Percentiles rank a stretch among this genome's conserved stretches.
These are phyloP conservation scores for Drosophila percnosoma DNA, from an alignment of 2,888 invertebrate genomes.

Conservation along the genomic window DNA sequence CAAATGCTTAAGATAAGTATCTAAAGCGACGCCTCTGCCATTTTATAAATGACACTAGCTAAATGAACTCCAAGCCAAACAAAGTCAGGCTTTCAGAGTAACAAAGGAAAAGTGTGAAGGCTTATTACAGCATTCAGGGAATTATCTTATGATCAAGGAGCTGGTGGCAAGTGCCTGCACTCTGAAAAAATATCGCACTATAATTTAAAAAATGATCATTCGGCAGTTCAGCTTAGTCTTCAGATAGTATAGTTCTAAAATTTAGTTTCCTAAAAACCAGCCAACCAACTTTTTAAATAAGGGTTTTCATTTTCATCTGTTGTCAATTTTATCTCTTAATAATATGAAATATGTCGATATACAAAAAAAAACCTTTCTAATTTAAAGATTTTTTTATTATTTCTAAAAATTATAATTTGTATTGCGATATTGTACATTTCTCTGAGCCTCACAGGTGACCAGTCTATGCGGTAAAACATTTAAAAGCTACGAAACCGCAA, in stretches of 20 bases:
- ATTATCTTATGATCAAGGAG: not conserved
- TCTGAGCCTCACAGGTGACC: too few relatives aligned
- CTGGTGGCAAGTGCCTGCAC: not conserved
- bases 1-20: conserved; percentile 35
- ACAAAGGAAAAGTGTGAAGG: not conserved
- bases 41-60: conserved; percentile 24
- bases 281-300: not conserved
- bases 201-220: not conserved
- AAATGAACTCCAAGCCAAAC: not conserved
- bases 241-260: not conserved
- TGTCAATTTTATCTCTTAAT: not conserved
- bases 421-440: not conserved
- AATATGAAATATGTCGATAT: not conserved
- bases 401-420: not conserved
- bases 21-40: conserved; percentile 6
- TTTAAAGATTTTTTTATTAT: not conserved
- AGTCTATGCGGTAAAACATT: not conserved
- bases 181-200: not conserved
- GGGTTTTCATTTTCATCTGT: not conserved
- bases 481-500: not conserved
- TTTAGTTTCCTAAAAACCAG: not conserved
- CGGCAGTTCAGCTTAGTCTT: not conserved
- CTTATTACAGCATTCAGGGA: not conserved
- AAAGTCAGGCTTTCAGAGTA: not conserved
- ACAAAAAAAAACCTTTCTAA: not conserved